Evolutionary conservation across 2,797 vertebrate genomes (phyloP), one percentile per base, ranked within the genome.

Genomic region (Pantherophis vulpinus): DNA sequence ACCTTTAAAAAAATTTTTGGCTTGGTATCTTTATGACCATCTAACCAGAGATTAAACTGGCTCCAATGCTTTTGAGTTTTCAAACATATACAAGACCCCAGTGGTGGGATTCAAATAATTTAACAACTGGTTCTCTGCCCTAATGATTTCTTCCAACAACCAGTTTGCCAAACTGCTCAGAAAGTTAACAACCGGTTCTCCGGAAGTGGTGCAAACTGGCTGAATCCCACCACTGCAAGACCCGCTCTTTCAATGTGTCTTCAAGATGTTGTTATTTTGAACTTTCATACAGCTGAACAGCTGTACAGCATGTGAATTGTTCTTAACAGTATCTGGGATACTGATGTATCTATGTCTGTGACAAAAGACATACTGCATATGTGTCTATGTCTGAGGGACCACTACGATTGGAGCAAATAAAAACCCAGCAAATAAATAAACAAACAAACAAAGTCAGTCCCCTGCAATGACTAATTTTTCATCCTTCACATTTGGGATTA

Each of bases 401-500:
- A 47, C 79, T 83, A 25, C 2, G 10, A 10, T 25, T 83, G 23
- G 37, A 83, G 42, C 79, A 47, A 25, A 18, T n/a, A 55, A 55
- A 87, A 58, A n/a, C 54, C 20, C 74, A 83, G 74, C 79, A 47
- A 83, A 83, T 25, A 79, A 79, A 79, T 25, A 83, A 83, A 83
- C 18, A 42, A 42, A 79, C 23, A 79, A 42, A 42, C 10, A 83
- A 83, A 47, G 42, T 4, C 79, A 83, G 79, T 83, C 79, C 42
- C 42, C 10, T 47, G 79, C 79, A 83, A 12, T 95, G 93, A 95
- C 94, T 95, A 96, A 54, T 93, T 83, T 97, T 96, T 96, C 95
- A 97, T 96, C 94, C 95, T 95, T 96, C 95, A 94, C 94, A 87
- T 95, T 94, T 94, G 20, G 0, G 93, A 95, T 88, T 88, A 96